Evolutionary conservation across 2,888 invertebrate genomes (phyloP).

Genomic region (Clistopyga incitator): DNA sequence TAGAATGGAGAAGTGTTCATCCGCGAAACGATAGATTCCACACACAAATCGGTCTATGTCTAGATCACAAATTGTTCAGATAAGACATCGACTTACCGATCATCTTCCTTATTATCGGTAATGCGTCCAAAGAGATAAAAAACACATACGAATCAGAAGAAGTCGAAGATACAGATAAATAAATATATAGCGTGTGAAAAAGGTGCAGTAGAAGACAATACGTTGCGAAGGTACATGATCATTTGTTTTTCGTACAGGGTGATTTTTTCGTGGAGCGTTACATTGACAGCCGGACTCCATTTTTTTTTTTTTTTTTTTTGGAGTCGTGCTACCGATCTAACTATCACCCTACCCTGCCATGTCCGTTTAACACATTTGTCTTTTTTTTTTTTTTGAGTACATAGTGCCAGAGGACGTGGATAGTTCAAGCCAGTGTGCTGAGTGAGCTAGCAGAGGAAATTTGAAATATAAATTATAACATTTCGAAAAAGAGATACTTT

Average conservation of each 20-base stretch:
- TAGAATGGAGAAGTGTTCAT: conserved; percentile 1
- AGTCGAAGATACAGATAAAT: conserved; percentile 55
- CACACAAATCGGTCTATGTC: conserved; percentile 2
- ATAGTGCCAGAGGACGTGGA: conserved; percentile 66
- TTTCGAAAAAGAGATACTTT: conserved; percentile 19
- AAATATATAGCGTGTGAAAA: conserved; percentile 36
- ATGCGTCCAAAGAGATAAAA: conserved; percentile 77
- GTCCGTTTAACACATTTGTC: conserved; percentile 28
- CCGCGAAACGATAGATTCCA: conserved; percentile 20
- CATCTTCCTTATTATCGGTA: conserved; percentile 76
- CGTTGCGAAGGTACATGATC: conserved; percentile 32
- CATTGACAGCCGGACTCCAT: neutral
- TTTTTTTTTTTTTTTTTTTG: conserved; percentile 7
- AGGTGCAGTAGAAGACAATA: conserved; percentile 51
- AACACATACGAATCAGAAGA: conserved; percentile 66
- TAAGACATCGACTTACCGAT: conserved; percentile 78
- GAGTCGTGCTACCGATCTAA: conserved; percentile 11
- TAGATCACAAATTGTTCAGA: conserved; percentile 43
- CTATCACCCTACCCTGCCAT: conserved; percentile 25
- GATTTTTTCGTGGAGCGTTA: conserved; percentile 8
- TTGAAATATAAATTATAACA: conserved; percentile 52
- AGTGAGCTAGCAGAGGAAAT: conserved; percentile 68
- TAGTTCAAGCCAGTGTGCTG: conserved; percentile 72
- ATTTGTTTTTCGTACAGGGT: neutral
- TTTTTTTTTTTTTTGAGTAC: conserved; percentile 34